Conservation (phyloP, 2,113 vertebrate species). For the Sturnira hondurensis region DNA sequence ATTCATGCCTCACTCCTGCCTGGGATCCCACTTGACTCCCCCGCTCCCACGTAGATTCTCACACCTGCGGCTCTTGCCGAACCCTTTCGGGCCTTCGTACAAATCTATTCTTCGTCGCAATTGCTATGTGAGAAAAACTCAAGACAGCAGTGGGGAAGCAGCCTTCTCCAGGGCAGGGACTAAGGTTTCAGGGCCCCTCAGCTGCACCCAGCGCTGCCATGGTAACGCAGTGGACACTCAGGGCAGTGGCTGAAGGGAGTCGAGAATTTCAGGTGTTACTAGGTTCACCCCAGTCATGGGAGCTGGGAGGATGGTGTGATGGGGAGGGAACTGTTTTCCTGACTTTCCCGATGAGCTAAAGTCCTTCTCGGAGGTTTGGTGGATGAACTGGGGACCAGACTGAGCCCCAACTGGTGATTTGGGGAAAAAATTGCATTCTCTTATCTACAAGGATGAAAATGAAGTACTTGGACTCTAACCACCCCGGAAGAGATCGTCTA, state of each 20-base stretch:
- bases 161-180: background rate
- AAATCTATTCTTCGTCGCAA: fast-evolving
- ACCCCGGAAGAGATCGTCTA: background rate
- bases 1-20: fast-evolving
- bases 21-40: fast-evolving
- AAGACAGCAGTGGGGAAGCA: fast-evolving
- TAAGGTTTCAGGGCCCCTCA: background rate
- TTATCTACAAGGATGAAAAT: background rate
- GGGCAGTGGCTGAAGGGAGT: background rate
- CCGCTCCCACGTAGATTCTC: fast-evolving
- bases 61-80: fast-evolving
- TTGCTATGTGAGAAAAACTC: background rate
- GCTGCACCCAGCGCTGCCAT: background rate
- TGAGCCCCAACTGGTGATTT: background rate
- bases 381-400: background rate
- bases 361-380: background rate
- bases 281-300: fast-evolving
- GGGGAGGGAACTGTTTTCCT: background rate
- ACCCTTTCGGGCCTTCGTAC: fast-evolving
- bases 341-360: background rate
- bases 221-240: fast-evolving
- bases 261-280: background rate
- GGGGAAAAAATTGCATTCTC: background rate
- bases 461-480: background rate
- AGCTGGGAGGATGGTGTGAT: background rate